Evolutionary conservation across 2,888 invertebrate species (phyloP).

Genomic region (Drosophila testacea): DNA sequence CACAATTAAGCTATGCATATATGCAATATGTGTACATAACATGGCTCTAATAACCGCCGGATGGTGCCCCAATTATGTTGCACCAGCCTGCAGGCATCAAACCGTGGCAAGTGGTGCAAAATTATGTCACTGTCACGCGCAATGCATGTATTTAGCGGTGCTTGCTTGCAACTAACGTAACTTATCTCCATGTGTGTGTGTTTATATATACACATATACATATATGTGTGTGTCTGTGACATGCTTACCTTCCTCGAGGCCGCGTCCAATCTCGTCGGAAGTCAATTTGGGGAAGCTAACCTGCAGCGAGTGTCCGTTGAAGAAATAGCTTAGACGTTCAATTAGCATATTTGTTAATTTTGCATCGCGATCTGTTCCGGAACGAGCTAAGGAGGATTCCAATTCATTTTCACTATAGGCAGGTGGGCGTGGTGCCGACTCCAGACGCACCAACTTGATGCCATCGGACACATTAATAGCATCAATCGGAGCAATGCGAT

Average conservation of each 20-base stretch:
- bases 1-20: conserved; percentile 39
- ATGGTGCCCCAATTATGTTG: conserved; percentile 44
- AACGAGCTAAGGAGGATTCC: conserved; percentile 89
- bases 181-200: conserved; percentile 19
- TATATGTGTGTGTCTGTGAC: conserved; percentile 13
- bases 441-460: conserved; percentile 88
- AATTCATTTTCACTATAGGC: conserved; percentile 88
- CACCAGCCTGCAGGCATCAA: conserved; percentile 9
- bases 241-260: conserved; percentile 90
- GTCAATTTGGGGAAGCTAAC: conserved; percentile 91
- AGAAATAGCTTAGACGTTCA: conserved; percentile 89
- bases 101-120: conserved; percentile 36
- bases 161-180: conserved; percentile 49
- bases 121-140: conserved; percentile 81
- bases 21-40: conserved; percentile 11
- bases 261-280: conserved; percentile 89
- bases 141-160: conserved; percentile 71
- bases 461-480: conserved; percentile 88
- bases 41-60: conserved; percentile 63
- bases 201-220: not conserved
- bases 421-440: conserved; percentile 84
- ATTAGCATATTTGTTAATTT: conserved; percentile 89
- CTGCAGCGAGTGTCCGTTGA: conserved; percentile 91
- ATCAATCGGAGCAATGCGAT: conserved; percentile 90
- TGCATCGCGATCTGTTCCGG: conserved; percentile 88